A percentile compares a stretch with the other conserved stretches of the same genome.
Evolutionary conservation across 2,113 vertebrate genomes (phyloP).

Genomic region (Lasiurus cinereus): DNA sequence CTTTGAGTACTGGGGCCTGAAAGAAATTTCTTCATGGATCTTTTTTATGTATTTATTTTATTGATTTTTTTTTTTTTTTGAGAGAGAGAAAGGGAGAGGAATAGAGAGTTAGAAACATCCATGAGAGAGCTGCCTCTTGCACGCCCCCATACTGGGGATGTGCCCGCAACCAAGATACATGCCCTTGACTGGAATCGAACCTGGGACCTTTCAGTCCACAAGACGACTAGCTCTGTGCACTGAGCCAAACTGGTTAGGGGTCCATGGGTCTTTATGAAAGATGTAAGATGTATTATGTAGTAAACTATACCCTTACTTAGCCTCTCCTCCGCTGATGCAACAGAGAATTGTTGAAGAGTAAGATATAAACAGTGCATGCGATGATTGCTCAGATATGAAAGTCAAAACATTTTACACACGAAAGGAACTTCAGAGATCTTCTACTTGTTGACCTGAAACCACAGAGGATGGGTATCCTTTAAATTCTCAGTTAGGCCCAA

Average conservation of each 20-base stretch:
- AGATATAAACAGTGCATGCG: neutral
- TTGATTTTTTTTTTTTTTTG: no score
- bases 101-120: no score
- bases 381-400: neutral
- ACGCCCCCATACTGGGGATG: no score
- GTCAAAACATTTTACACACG: constrained; percentile 21
- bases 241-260: no score
- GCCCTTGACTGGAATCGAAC: no score
- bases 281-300: neutral
- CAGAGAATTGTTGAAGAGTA: neutral
- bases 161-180: no score
- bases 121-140: no score
- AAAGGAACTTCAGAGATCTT: constrained; percentile 39
- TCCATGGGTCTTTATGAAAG: neutral
- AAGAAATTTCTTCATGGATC: constrained; percentile 22
- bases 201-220: no score
- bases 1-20: neutral
- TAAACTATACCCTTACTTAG: neutral
- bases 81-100: no score
- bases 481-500: constrained; percentile 19
- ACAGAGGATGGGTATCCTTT: constrained; percentile 8
- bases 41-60: neutral
- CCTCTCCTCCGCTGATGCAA: neutral
- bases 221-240: no score
- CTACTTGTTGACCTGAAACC: constrained; percentile 48